Percentiles rank a stretch among this genome's conserved stretches.
phyloP scores from a whole-genome alignment of 2,797 vertebrate genomes.

The Ceryle rudis region DNA sequence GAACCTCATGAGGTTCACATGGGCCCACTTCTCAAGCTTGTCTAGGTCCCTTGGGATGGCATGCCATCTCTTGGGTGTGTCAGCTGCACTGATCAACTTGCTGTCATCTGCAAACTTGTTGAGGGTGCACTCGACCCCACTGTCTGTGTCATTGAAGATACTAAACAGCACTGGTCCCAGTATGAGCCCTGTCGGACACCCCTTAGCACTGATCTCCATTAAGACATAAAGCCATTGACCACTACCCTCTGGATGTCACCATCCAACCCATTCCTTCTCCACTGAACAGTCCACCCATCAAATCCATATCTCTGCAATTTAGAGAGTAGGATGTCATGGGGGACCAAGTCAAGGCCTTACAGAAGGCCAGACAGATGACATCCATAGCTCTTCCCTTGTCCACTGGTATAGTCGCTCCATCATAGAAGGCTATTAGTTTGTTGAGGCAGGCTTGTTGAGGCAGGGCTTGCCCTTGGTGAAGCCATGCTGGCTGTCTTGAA shows the following conservation, averaged over 20 bases:
- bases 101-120: neutral
- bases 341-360: neutral
- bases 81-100: neutral
- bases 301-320: neutral
- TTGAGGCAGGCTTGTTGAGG: neutral
- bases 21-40: neutral
- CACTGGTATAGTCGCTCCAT: neutral
- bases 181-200: neutral
- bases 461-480: neutral
- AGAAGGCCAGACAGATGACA: neutral
- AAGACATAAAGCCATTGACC: neutral
- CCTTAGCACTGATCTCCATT: neutral
- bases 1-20: too few relatives aligned
- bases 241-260: neutral
- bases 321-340: neutral
- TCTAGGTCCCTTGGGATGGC: neutral
- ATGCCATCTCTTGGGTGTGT: too few relatives aligned
- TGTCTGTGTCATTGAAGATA: neutral
- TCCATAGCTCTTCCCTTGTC: neutral
- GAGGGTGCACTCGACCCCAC: neutral
- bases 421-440: neutral
- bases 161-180: neutral
- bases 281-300: neutral
- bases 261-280: neutral
- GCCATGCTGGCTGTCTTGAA: neutral